Percentiles rank a stretch among this genome's conserved stretches.
These are phyloP conservation scores for Celastrina argiolus DNA, from an alignment of 2,888 invertebrate species.

Conservation along the genomic window DNA sequence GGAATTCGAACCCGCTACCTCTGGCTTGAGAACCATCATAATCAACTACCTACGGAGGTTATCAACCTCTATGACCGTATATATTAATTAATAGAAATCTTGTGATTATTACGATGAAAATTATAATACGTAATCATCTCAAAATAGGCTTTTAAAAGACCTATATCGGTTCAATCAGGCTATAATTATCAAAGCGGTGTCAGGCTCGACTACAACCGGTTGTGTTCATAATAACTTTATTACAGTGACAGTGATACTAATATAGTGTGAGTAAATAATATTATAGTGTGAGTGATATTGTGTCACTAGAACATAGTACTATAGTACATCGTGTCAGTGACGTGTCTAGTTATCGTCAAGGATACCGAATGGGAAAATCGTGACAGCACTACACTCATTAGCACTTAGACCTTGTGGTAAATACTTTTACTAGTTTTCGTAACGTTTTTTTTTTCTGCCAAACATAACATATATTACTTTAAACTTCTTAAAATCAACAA, in stretches of 20 bases:
- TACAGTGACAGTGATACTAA: background rate
- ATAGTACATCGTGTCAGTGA: background rate
- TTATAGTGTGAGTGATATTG: background rate
- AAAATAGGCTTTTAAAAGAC: conserved; percentile 10
- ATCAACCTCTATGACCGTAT: no score
- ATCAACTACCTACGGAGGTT: no score
- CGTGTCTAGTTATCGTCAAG: background rate
- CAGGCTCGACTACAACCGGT: conserved; percentile 48
- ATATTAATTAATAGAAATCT: no score
- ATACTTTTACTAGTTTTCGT: background rate
- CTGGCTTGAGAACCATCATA: no score
- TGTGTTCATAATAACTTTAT: conserved; percentile 40
- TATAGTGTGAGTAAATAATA: background rate
- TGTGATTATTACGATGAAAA: background rate
- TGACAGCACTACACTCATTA: background rate
- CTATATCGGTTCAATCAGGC: conserved; percentile 38
- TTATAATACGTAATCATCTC: background rate
- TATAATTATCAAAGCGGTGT: conserved; percentile 58
- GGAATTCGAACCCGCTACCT: no score
- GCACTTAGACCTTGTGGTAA: background rate
- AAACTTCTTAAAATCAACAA: no score
- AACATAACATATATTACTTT: no score
- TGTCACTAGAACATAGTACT: background rate
- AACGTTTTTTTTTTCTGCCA: no score
- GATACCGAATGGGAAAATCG: background rate